Evolutionary conservation across 2,888 invertebrate species (phyloP).

Genomic region (Cyrtodaria siliqua): DNA sequence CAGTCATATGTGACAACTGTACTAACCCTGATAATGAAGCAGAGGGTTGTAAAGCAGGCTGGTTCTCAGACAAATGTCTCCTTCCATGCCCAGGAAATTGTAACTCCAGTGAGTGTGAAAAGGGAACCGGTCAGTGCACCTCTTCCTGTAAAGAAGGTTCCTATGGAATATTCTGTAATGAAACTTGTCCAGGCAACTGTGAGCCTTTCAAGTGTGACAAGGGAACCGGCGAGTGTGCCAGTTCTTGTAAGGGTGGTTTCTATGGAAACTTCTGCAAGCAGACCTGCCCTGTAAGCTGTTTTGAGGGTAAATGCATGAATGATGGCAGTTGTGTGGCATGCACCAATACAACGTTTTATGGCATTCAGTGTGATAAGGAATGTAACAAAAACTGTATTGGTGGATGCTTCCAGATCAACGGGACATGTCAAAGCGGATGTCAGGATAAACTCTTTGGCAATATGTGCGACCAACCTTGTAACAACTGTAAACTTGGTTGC

Average conservation of each 20-base stretch:
- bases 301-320: no score
- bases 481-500: not conserved
- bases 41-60: constrained; percentile 31
- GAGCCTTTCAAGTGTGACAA: not conserved
- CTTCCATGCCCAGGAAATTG: constrained; percentile 19
- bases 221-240: no score
- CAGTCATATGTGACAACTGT: constrained; percentile 1
- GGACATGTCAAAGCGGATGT: not conserved
- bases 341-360: not conserved
- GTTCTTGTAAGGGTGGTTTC: no score
- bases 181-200: not conserved
- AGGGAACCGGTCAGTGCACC: not conserved
- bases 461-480: not conserved
- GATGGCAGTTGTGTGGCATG: not conserved
- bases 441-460: not conserved
- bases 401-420: constrained; percentile 1
- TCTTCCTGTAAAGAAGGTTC: not conserved
- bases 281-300: no score
- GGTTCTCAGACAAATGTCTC: constrained; percentile 22
- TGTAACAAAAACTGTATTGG: not conserved
- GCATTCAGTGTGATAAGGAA: not conserved
- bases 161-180: not conserved
- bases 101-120: not conserved
- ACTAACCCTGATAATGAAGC: not conserved
- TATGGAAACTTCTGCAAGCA: no score